Conservation (phyloP, 2,113 vertebrate species). For the Chelonoidis abingdonii region DNA sequence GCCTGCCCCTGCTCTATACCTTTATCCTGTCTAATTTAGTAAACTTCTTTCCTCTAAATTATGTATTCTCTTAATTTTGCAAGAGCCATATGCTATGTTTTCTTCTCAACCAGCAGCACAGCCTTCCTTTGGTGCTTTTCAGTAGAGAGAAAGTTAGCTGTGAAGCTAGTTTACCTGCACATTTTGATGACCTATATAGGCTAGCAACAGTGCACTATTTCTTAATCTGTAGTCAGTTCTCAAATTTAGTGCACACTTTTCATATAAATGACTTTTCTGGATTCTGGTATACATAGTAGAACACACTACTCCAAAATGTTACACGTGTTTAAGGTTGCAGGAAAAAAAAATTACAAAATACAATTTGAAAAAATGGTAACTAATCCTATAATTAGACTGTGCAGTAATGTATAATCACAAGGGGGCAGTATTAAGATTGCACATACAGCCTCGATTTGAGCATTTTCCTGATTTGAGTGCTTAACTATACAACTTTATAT, state of each 20-base stretch:
- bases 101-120: background rate
- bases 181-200: background rate
- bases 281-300: background rate
- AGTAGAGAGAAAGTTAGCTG: background rate
- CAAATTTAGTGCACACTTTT: background rate
- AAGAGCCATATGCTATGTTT: background rate
- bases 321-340: background rate
- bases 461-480: background rate
- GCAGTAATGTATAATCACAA: conserved; percentile 41
- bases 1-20: background rate
- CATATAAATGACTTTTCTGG: background rate
- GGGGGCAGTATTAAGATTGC: conserved; percentile 66
- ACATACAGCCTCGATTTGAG: background rate
- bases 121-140: background rate
- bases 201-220: background rate
- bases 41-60: background rate
- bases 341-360: background rate
- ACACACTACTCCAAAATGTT: background rate
- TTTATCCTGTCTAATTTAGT: background rate
- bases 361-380: background rate
- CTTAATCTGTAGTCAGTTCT: background rate
- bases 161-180: background rate
- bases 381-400: background rate
- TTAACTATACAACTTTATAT: background rate
- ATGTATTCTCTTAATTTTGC: background rate